Base-by-base conservation (phyloP, 2,888 invertebrate genomes). In the Oscheius sp. region DNA sequence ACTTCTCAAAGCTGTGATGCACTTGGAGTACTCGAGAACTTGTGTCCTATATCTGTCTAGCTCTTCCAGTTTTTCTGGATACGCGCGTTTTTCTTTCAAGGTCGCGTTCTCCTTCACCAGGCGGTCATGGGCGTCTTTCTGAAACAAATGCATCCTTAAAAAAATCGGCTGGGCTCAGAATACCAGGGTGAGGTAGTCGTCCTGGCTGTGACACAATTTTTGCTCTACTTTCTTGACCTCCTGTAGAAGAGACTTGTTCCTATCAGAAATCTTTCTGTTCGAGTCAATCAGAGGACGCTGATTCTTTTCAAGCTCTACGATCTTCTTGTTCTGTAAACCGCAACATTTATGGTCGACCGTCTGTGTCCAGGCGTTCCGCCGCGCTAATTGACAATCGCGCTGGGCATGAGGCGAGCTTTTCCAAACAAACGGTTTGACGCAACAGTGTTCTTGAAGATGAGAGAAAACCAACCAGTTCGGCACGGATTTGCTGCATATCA, bases 41-140 rank as follows among this genome's bases (percentile, higher is more conserved):
- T 85, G 85, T 66, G 72, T 76, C 32, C 82, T 73, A 74, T 88
- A 88, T 48, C 87, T 75, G 55, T 85, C 83, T 42, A 88, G 76
- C 65, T 88, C 88, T 77, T 87, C 87, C 58, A 88, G 71, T 72
- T 86, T 88, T 75, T 88, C 88, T 0, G 88, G 88, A 62, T 86
- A 86, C 0, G 86, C 84, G 51, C 85, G 77, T 70, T 87, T 87
- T 60, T 87, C 87, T 62, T 81, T 81, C 62, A 88, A 76, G 29
- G 68, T 65, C 7, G 79, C 66, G 68, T 86, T 87, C 68, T 88
- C 88, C 66, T 87, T 87, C n/a, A 75, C 71, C 37, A 88, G 70
- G 3, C 88, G 79, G 32, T 87, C 88, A 75, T 86, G 83, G 21
- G 84, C 76, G 72, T 88, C 88, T 80, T 84, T 85, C 86, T 87